A percentile compares a stretch with the other conserved stretches of the same genome.
phyloP scores from a whole-genome alignment of 2,888 invertebrate genomes.

The Phrixothrix hirtus region DNA sequence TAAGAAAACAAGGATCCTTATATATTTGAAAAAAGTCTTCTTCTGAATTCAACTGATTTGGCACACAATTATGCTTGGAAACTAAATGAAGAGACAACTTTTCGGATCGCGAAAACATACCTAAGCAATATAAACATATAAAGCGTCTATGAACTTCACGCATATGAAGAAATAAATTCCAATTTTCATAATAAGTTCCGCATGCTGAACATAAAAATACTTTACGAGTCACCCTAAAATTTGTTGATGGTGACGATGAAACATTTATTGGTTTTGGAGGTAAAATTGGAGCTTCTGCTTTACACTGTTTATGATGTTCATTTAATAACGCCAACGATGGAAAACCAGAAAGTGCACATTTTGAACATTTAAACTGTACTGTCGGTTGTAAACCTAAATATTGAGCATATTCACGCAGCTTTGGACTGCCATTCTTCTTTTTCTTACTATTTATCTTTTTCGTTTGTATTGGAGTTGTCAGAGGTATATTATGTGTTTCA shows the following conservation, averaged over 20 bases:
- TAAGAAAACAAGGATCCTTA: constrained; percentile 71
- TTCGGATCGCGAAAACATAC: constrained; percentile 80
- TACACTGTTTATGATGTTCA: constrained; percentile 70
- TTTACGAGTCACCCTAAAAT: constrained; percentile 72
- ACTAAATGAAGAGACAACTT: constrained; percentile 77
- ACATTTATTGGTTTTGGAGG: constrained; percentile 12
- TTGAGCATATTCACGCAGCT: constrained; percentile 66
- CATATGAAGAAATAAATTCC: constrained; percentile 85
- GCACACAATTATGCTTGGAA: constrained; percentile 77
- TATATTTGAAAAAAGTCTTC: constrained; percentile 69
- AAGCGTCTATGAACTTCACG: constrained; percentile 79
- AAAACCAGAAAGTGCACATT: constrained; percentile 71
- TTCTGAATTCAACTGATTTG: constrained; percentile 67
- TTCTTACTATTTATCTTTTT: constrained; percentile 15
- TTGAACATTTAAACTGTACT: constrained; percentile 74
- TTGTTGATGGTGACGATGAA: constrained; percentile 54
- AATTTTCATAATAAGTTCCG: constrained; percentile 82
- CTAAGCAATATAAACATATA: constrained; percentile 81
- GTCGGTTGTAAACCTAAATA: constrained; percentile 72
- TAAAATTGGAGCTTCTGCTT: constrained; percentile 37
- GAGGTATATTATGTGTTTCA: not conserved
- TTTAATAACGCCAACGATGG: constrained; percentile 68
- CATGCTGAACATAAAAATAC: constrained; percentile 82
- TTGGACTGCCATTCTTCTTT: constrained; percentile 19
- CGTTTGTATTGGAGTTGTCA: constrained; percentile 2